Evolutionary conservation across 1,140 invertebrate genomes (phyloP), one percentile per base, ranked within the genome.

Genomic region (Bradysia coprophila): DNA sequence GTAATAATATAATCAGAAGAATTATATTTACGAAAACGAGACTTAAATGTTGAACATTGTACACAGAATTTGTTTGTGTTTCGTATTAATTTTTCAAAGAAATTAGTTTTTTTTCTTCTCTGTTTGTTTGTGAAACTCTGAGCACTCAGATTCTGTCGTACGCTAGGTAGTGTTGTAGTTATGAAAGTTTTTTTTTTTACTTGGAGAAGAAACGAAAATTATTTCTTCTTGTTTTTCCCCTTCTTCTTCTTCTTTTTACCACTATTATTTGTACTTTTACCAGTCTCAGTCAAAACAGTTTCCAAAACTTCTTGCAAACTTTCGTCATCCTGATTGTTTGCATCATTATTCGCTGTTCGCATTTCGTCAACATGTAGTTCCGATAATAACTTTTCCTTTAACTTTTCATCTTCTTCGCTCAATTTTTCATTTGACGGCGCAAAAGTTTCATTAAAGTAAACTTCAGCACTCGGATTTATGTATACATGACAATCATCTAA

Each of bases 361-460:
- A 28, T 13, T 28, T 28, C 24, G 24, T 28, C 24, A 28, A 38
- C 36, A 18, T 38, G n/a, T 20, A 38, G 18, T 38, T 38, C 36
- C n/a, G 36, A n/a, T 18, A 38, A 38, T 4, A 38, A 18, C 18
- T 38, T 38, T 38, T 38, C 36, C 18, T 38, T 38, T 20, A 38
- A 19, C 18, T 38, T 38, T 38, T 38, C 36, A 19, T 38, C 36
- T 9, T 18, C 9, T 6, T 38, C 24, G 13, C 24, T 28, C 13
- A 28, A 28, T 28, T 28, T 28, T 28, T 28, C 24, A 28, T 8
- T 6, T 8, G 24, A 8, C 13, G 6, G 24, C 13, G 13, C 24
- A 28, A 28, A 28, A 28, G 24, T 28, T 28, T 28, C 24, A 28
- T 28, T 28, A 28, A 28, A 28, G 13, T 28, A 8, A 28, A 6